Percentiles rank a stretch among this genome's conserved stretches.
phyloP scores from a whole-genome alignment of 2,797 vertebrate genomes.

The Dipus sagitta region DNA sequence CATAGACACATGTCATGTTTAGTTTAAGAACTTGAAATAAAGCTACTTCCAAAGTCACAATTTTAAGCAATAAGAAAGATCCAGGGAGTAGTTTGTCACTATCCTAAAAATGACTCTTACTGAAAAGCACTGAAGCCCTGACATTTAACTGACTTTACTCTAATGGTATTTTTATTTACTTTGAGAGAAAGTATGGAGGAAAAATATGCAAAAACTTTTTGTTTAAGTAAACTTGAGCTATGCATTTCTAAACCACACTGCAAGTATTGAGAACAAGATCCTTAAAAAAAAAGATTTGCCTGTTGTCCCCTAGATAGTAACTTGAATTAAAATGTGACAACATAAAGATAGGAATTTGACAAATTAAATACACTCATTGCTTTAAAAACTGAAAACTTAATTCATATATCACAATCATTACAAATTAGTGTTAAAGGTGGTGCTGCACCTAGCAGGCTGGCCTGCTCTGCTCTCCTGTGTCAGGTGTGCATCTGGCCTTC shows the following conservation, averaged over 20 bases:
- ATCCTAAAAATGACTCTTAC: background rate
- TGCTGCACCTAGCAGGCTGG: background rate
- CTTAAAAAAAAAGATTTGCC: background rate
- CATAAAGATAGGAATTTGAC: background rate
- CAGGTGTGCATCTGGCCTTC: background rate
- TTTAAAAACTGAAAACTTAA: conserved; percentile 52
- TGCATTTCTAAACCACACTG: background rate
- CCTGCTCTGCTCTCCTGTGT: conserved; percentile 18
- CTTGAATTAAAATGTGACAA: conserved; percentile 17
- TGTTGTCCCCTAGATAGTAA: background rate
- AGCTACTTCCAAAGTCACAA: background rate
- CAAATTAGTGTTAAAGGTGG: background rate
- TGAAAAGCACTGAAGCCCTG: conserved; percentile 14
- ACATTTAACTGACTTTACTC: background rate
- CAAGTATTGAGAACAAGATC: background rate
- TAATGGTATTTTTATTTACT: conserved; percentile 21
- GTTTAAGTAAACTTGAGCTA: background rate
- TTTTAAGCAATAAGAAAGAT: background rate
- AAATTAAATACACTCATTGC: conserved; percentile 42
- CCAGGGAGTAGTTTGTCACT: background rate
- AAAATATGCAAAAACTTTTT: conserved; percentile 12
- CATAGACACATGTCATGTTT: conserved; percentile 41
- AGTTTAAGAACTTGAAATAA: conserved; percentile 46
- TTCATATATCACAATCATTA: background rate
- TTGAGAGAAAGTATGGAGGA: background rate